Evolutionary conservation across 2,113 vertebrate genomes (phyloP), one percentile per base, ranked within the genome.

Genomic region (Tapirus terrestris): DNA sequence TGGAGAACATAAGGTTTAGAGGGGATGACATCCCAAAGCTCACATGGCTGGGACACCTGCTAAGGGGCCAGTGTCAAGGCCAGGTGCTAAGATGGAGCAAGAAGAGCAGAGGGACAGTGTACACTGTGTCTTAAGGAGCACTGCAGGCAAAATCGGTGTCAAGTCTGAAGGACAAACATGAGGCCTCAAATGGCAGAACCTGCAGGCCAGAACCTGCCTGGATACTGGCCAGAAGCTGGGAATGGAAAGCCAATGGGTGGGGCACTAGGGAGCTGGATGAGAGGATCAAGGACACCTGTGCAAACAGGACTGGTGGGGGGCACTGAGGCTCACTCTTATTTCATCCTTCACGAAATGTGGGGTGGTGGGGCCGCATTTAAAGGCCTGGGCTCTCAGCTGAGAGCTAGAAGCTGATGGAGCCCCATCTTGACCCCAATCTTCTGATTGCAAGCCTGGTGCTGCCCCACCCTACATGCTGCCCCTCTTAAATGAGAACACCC

Each of bases 131-230:
- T 39, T 0, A 9, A 70, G 61, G 83, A 39, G 36, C 45, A 18
- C 4, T 0, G 17, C 8, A n/a, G 20, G 4, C n/a, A 4, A 67
- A 33, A 16, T 2, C 10, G 6, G 27, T 21, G 4, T 29, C 48
- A 10, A 36, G 48, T 21, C 31, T 58, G 85, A 33, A 81, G 33
- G 65, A 48, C 13, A 60, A 29, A 23, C 21, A 3, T 6, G 2
- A 31, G 39, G 60, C 61, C 51, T 33, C 48, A 2, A 6, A 12
- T 18, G 10, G 20, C 6, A 61, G 43, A 25, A 13, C 21, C 27
- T 3, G 4, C 21, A 31, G 72, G 14, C 17, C 65, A 53, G 65
- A 67, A 75, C 25, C 27, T 20, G 21, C 36, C 36, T 5, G 21
- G 17, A 21, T 7, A 3, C 14, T 4, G n/a, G 23, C 17, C 1